Base-by-base conservation (phyloP, 2,113 vertebrate genomes). In the Nothobranchius kuhntae region DNA sequence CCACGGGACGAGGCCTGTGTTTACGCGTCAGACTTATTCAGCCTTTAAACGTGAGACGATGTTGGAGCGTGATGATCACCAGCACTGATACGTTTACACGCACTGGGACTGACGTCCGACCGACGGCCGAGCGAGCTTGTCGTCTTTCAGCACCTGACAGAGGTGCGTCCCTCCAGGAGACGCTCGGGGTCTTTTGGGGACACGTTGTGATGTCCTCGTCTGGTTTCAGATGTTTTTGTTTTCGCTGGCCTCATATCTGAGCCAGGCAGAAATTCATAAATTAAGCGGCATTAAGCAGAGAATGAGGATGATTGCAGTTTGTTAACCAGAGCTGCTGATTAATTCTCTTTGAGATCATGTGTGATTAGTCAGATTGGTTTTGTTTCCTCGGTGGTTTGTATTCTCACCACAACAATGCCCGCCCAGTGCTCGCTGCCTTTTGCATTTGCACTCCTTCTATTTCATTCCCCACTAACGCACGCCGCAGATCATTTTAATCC, bases 341-440 rank as follows among this genome's bases (percentile, higher is more conserved):
- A 85, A 86, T 88, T 86, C 77, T 73, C 77, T 81, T 77, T 79
- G 79, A 85, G 82, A 84, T 83, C 72, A 73, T 81, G 69, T 85
- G 71, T 68, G 82, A 86, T 83, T 85, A 80, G 75, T 83, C 71
- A 59, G 80, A 81, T 80, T 77, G 73, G 67, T 83, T 85, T 73
- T 67, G 75, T 83, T 80, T 81, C 75, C 61, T 79, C 61, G 0
- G 70, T 65, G 78, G 80, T 77, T 79, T 85, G 70, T 57, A 51
- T 80, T 78, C 78, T 75, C 77, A 70, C 72, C 71, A 82, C 86
- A 81, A 78, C 78, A 76, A 68, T 57, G 53, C 67, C 44, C 51
- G n/a, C 67, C 53, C 78, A 46, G n/a, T 14, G 52, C 68, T 72
- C 30, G 12, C 70, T 65, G 55, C 69, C 61, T 40, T 45, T 42